Percentiles rank a stretch among this genome's conserved stretches.
phyloP scores from a whole-genome alignment of 2,888 invertebrate species.

The Agrypnus murinus region DNA sequence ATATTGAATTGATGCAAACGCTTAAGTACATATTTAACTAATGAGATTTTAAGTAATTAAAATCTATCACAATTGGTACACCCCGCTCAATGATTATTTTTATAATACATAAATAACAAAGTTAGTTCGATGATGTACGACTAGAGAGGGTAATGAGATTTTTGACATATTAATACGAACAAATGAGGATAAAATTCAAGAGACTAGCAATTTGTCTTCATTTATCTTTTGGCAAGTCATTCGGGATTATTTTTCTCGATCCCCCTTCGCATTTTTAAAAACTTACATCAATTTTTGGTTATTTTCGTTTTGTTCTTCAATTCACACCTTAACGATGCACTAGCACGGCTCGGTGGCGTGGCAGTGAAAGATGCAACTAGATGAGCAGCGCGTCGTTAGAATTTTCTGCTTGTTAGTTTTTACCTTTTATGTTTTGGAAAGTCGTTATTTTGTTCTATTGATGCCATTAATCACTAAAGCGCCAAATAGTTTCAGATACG shows the following conservation, averaged over 20 bases:
- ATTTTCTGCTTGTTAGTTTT: too few species aligned
- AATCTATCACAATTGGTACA: not conserved
- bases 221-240: constrained; percentile 41
- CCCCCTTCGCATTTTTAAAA: not conserved
- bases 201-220: constrained; percentile 41
- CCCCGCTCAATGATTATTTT: not conserved
- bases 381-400: too few species aligned
- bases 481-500: too few species aligned
- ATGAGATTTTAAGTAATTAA: not conserved
- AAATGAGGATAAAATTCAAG: constrained; percentile 35
- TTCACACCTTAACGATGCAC: too few species aligned
- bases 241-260: constrained; percentile 35
- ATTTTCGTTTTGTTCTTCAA: too few species aligned
- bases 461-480: too few species aligned
- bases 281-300: too few species aligned
- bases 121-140: constrained; percentile 10
- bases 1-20: too few species aligned
- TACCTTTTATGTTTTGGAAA: too few species aligned
- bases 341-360: too few species aligned
- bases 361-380: too few species aligned
- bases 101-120: not conserved
- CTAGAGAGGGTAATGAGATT: constrained; percentile 21
- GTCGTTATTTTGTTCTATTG: too few species aligned
- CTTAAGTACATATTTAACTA: not conserved
- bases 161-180: constrained; percentile 33